Evolutionary conservation across 2,113 vertebrate genomes (phyloP).

Genomic region (Apus apus): DNA sequence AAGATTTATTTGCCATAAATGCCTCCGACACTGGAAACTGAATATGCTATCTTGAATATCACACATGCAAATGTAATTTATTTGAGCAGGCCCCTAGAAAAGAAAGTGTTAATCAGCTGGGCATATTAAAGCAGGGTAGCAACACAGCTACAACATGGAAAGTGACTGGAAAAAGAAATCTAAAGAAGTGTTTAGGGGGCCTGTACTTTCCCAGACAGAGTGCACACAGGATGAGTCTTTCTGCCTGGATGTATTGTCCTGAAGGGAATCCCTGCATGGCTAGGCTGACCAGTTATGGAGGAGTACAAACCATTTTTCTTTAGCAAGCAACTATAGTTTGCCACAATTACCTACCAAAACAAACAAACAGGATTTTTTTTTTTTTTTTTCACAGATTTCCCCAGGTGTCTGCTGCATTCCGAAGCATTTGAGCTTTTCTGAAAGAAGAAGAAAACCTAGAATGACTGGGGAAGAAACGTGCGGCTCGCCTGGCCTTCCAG

Average conservation of each 20-base stretch:
- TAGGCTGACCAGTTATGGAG: background rate
- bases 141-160: background rate
- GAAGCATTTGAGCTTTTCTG: background rate
- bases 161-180: background rate
- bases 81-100: too few relatives aligned
- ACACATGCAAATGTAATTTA: background rate
- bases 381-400: background rate
- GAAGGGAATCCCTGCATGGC: background rate
- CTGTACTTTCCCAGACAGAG: background rate
- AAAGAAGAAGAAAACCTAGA: accelerated
- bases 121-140: background rate
- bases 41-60: too few relatives aligned
- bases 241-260: background rate
- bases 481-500: too few relatives aligned
- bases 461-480: too few relatives aligned
- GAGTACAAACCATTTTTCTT: background rate
- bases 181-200: background rate
- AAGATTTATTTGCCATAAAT: background rate
- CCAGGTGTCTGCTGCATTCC: background rate
- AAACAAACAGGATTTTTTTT: too few relatives aligned
- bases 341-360: too few relatives aligned
- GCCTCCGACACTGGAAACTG: too few relatives aligned
- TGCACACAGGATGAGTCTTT: accelerated
- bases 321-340: background rate
- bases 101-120: background rate